phyloP scores from a whole-genome alignment of 2,797 vertebrate species.

The Argyrosomus regius region DNA sequence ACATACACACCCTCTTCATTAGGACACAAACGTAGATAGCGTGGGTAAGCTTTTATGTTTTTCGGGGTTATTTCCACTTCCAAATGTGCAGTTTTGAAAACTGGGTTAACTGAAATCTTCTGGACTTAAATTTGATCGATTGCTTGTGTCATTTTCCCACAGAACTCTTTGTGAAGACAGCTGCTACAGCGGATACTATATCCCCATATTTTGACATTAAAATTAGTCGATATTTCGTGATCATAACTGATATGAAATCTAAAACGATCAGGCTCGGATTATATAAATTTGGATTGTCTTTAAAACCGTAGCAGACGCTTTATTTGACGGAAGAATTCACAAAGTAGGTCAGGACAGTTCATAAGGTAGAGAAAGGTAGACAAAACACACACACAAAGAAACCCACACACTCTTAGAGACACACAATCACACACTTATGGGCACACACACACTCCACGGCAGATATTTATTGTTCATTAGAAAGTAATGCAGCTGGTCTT shows the following conservation, averaged over 20 bases:
- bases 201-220: background rate
- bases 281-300: background rate
- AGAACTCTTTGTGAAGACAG: background rate
- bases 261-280: background rate
- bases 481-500: slow-evolving; percentile 57
- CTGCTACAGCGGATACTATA: background rate
- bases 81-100: slow-evolving; percentile 32
- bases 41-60: background rate
- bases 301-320: background rate
- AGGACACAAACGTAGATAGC: slow-evolving; percentile 1
- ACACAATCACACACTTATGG: background rate
- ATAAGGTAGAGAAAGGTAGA: background rate
- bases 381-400: slow-evolving; percentile 6
- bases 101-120: background rate
- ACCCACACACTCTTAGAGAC: background rate
- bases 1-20: background rate
- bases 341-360: slow-evolving; percentile 15
- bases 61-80: slow-evolving; percentile 23
- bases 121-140: background rate
- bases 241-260: background rate
- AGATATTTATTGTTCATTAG: slow-evolving; percentile 58
- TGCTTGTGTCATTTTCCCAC: background rate
- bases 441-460: slow-evolving; percentile 6
- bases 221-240: background rate
- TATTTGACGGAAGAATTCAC: background rate